These are phyloP conservation scores for Drepanosiphum platanoidis DNA, from an alignment of 2,888 invertebrate species.

Conservation along the genomic window DNA sequence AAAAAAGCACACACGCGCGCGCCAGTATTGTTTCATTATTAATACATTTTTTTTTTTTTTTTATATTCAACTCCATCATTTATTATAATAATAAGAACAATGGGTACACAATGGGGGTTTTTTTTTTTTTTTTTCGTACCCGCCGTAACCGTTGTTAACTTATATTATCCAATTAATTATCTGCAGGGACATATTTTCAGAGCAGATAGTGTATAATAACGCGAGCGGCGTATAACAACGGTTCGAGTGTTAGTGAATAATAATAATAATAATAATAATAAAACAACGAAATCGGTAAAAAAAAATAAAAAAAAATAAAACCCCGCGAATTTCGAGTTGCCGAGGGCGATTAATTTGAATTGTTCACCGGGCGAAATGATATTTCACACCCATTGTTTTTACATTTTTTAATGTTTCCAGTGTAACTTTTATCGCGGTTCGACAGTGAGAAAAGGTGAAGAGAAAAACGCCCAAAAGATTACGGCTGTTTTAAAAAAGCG, in stretches of 20 bases:
- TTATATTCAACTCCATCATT: conserved; percentile 21
- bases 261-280: conserved; percentile 50
- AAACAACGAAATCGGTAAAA: conserved; percentile 30
- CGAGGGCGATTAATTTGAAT: conserved; percentile 30
- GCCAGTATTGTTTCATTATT: conserved; percentile 41
- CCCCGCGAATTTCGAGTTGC: not conserved
- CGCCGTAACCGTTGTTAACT: conserved; percentile 33
- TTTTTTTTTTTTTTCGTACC: not conserved
- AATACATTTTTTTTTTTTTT: conserved; percentile 14
- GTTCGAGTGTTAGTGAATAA: conserved; percentile 30
- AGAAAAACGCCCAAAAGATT: not conserved
- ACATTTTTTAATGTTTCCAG: not conserved
- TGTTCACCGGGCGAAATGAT: not conserved
- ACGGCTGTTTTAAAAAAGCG: not conserved
- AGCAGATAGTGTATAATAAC: conserved; percentile 15
- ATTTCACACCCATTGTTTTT: conserved; percentile 27
- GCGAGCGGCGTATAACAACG: not conserved
- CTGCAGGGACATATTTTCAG: conserved; percentile 38
- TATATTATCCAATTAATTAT: conserved; percentile 50
- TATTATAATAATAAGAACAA: conserved; percentile 28
- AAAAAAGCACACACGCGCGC: not conserved
- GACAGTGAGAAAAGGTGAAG: not conserved
- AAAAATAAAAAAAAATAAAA: too few species aligned
- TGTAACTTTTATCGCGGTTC: not conserved
- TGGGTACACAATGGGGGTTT: conserved; percentile 31